Percentiles rank a stretch among this genome's conserved stretches.
phyloP scores from a whole-genome alignment of 2,888 invertebrate genomes.

The Clivina fossor region DNA sequence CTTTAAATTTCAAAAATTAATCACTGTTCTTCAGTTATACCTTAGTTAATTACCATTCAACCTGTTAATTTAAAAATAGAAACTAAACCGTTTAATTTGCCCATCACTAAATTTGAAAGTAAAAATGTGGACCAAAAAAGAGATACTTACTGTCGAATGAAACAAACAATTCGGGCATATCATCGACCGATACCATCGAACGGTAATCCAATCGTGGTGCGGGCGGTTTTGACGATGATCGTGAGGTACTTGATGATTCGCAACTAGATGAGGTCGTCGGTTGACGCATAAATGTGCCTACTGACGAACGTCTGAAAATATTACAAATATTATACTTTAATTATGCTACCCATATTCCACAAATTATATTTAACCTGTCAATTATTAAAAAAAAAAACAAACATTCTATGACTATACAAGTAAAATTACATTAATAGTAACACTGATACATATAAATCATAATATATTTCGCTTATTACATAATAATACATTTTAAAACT shows the following conservation, averaged over 20 bases:
- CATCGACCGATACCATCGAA: slow-evolving; percentile 91
- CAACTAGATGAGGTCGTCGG: slow-evolving; percentile 62
- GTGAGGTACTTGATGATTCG: slow-evolving; percentile 63
- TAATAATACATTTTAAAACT: too few relatives aligned
- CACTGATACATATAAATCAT: background rate
- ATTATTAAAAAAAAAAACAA: background rate
- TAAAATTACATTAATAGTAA: background rate
- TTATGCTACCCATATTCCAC: too few relatives aligned
- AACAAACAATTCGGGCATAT: slow-evolving; percentile 93
- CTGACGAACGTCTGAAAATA: slow-evolving; percentile 73
- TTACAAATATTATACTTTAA: slow-evolving; percentile 6
- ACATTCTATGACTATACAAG: background rate
- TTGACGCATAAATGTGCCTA: slow-evolving; percentile 81
- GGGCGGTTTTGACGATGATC: slow-evolving; percentile 58
- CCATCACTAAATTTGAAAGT: too few relatives aligned
- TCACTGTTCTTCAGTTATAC: too few relatives aligned
- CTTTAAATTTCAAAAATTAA: too few relatives aligned
- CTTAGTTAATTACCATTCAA: too few relatives aligned
- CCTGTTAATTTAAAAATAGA: too few relatives aligned
- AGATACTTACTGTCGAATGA: slow-evolving; percentile 94
- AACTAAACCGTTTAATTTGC: too few relatives aligned
- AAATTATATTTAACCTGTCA: too few relatives aligned
- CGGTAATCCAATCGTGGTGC: slow-evolving; percentile 84
- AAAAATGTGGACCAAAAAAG: too few relatives aligned
- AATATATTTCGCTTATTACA: slow-evolving; percentile 6